Evolutionary conservation across 2,113 vertebrate species (phyloP), one percentile per base, ranked within the genome.

Genomic region (Dromas ardeola): DNA sequence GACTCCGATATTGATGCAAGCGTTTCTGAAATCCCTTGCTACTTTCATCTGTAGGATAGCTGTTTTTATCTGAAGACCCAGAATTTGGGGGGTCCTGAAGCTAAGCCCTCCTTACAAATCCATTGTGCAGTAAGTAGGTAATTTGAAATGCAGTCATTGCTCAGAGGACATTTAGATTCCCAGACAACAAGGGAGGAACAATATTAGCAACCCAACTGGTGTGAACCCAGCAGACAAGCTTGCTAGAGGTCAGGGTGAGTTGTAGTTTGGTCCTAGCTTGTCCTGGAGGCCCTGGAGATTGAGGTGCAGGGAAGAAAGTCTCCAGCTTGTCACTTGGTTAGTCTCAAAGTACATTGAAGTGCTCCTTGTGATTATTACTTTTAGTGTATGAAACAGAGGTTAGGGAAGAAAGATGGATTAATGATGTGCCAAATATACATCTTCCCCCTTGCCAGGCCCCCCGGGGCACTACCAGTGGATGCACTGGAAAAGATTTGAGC

Each of bases 101-200:
- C 27, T 81, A 61, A 77, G 22, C 23, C 4, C 13, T 71, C 30
- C 25, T 32, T 81, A 50, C 22, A 47, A 73, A 80, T 27, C 27
- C 2, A 2, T 15, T 7, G 2, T 42, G 49, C 22, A 61, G 21
- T n/a, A 63, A 40, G 55, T 26, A 62, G 21, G 36, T 49, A 34
- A 45, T 55, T 53, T 1, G 13, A 90, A 77, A 69, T 59, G 9
- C 10, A 10, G 4, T 69, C 18, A 10, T 34, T 63, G 12, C 76
- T 81, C 13, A 27, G 79, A 65, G 25, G 56, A 43, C 9, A 4
- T 12, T 21, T 61, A 27, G 11, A 61, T 69, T 74, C 61, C 53
- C 27, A 61, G 47, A 15, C 7, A 50, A 22, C 0, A 0, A 40
- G 27, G 6, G 11, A 3, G 4, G 40, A 2, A 16, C 26, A 58